Evolutionary conservation across 2,113 vertebrate species (phyloP), one percentile per base, ranked within the genome.

Genomic region (Larimichthys polyactis): DNA sequence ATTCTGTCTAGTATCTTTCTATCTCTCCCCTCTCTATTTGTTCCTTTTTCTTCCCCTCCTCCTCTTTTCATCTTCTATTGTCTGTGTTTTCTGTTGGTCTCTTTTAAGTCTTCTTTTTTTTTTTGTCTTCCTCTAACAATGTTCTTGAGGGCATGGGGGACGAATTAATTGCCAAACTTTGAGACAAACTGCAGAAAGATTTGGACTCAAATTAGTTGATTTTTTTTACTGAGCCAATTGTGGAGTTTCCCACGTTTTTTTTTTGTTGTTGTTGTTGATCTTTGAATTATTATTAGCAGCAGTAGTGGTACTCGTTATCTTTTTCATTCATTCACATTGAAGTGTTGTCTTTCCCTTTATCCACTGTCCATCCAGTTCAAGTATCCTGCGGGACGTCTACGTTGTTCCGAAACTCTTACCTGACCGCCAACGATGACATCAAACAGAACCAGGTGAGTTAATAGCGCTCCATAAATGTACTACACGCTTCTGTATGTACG

Each of bases 351-450:
- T 55, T 77, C 10, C 63, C 12, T 71, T 6, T 11, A 0, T 71
- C 6, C 29, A 65, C 71, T 16, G 10, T 79, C 11, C 22, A 22
- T 81, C 16, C 87, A 97, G 97, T 96, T 94, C 97, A 97, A 92
- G 97, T 96, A 85, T 95, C 95, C 54, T 96, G 97, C 91, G 98
- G 97, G 92, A 97, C 98, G 83, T 97, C 98, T 19, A 98, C 97
- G 60, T 96, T 99, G 93, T 99, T 98, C 91, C 97, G 97, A 90
- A 99, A 99, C 94, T 98, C 98, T 0, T 99, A 99, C 83, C 96
- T 97, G 90, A 97, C 97, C 0, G 95, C 97, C 88, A 93, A 95
- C 80, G 98, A 99, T 92, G 98, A 99, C 91, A 96, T 98, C 92
- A 99, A 99, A 95, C 97, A 96, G 89, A 99, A 97, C 94, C 97